Evolutionary conservation across 23 tunicate genomes (phyloP), one percentile per base, ranked within the genome.

Genomic region (Trididemnum nubilum): DNA sequence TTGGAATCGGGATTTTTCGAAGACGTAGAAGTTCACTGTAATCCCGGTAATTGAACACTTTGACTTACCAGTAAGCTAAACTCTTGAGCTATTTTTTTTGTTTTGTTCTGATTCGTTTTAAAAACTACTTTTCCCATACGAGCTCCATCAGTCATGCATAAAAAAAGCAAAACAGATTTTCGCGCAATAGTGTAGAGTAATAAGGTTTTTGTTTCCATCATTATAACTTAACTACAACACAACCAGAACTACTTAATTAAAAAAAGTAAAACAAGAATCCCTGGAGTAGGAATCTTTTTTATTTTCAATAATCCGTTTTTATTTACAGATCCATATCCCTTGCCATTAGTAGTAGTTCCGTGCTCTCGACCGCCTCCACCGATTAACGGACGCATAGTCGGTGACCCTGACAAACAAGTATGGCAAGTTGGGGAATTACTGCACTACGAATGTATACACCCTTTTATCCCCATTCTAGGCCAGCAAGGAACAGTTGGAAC

Each of bases 311-410:
- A 9, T 38, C 3, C 37, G 74, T 30, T 67, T 37, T 33, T 15
- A 12, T 61, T 61, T 61, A 21, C 29, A 61, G 67, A 61, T 3
- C 67, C 29, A 3, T 21, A 3, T 31, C 74, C 74, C 22, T 30
- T n/a, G 12, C 74, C 74, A 9, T n/a, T 67, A 31, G 38, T 67
- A 3, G 74, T 67, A 2, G 33, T 67, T 67, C 74, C 74, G 2
- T 67, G 74, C 22, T 33, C 38, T 31, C 22, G 74, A 67, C 74
- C 74, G 25, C 2, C 33, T 30, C 74, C 74, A 67, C 74, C 74
- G 4, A 33, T 12, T 12, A 33, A 33, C 33, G 74, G 74, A 31
- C 31, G 38, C 31, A 67, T 67, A 5, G 22, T 30, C 2, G 74
- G 74, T 5, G 74, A 67, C 33, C 74, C 74, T 4, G 18, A 31